Evolutionary conservation across 2,888 invertebrate species (phyloP).

Genomic region (Oxystoma pomonae): DNA sequence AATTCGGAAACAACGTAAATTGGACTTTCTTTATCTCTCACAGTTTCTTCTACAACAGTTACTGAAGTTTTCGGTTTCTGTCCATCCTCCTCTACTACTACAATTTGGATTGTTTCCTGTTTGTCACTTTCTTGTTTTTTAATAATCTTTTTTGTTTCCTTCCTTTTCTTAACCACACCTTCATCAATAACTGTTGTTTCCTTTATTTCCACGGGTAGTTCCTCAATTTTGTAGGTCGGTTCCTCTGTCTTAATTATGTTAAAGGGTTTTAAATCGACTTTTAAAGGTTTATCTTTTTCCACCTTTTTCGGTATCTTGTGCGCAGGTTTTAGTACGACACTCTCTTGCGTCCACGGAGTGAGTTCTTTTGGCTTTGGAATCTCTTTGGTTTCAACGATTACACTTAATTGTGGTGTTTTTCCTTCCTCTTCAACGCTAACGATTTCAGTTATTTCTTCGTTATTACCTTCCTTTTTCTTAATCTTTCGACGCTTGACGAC

Average conservation of each 20-base stretch:
- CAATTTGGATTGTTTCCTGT: slow-evolving; percentile 42
- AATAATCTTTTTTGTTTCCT: slow-evolving; percentile 22
- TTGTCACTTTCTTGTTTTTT: slow-evolving; percentile 25
- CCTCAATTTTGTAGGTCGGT: slow-evolving; percentile 15
- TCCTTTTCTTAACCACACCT: slow-evolving; percentile 32
- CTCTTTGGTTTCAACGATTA: slow-evolving; percentile 31
- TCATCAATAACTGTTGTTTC: slow-evolving; percentile 41
- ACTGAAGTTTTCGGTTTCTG: slow-evolving; percentile 34
- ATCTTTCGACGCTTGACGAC: slow-evolving; percentile 42
- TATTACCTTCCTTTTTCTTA: slow-evolving; percentile 44
- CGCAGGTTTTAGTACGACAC: slow-evolving; percentile 2
- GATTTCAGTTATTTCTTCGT: slow-evolving; percentile 45
- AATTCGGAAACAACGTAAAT: slow-evolving; percentile 22
- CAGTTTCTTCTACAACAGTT: slow-evolving; percentile 37
- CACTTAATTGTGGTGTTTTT: slow-evolving; percentile 35
- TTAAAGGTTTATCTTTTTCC: slow-evolving; percentile 3
- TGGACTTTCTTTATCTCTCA: slow-evolving; percentile 27
- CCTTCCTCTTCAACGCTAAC: slow-evolving; percentile 43
- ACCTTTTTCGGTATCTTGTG: slow-evolving; percentile 20
- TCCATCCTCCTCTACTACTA: slow-evolving; percentile 34
- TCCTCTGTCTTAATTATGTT: slow-evolving; percentile 14
- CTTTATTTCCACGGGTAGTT: slow-evolving; percentile 29
- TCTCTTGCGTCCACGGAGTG: slow-evolving; percentile 23
- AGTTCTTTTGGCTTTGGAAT: slow-evolving; percentile 30
- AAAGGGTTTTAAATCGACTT: slow-evolving; percentile 17